Evolutionary conservation across 2,888 invertebrate species (phyloP), one percentile per base, ranked within the genome.

Genomic region (Drosophila hamatofila): DNA sequence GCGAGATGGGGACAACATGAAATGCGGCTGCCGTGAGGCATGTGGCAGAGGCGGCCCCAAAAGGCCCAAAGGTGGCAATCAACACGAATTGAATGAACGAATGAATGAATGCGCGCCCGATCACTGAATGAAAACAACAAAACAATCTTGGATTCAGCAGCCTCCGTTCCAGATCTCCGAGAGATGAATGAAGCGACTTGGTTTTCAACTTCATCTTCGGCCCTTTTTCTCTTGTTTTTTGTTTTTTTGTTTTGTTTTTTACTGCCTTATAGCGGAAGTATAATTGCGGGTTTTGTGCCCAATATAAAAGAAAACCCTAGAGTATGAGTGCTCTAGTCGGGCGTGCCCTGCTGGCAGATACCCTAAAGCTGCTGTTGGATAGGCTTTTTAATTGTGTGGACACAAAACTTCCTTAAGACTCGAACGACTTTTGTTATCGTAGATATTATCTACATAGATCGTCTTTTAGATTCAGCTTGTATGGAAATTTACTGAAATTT

Each of bases 21-120:
- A 58, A 37, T 55, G 56, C 60, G 69, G 69, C 60, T 57, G 74
- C 64, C 62, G 69, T 62, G 54, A 61, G 59, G 66, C 65, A 62
- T 69, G 68, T 44, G 62, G 64, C 57, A 65, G 46, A 58, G 55
- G 49, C 61, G 59, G 71, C 75, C 75, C 68, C 64, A 61, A 68
- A 69, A 70, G 71, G 46, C 68, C 77, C 76, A 88, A 84, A 87
- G 78, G 88, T 87, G 88, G 88, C 76, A 84, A 89, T 89, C 89
- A 86, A 83, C 81, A 80, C 82, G 88, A 76, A 88, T 84, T 84
- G 88, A 88, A 88, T 84, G 88, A 56, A 44, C 27, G 56, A 56
- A 54, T 54, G 51, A 52, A 56, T 56, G 55, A 83, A 78, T 83
- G 83, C 65, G 48, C 69, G 57, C 46, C 60, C 75, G 55, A 72